These are phyloP conservation scores for Melinaea marsaeus DNA, from an alignment of 2,888 invertebrate species.

Conservation along the genomic window DNA sequence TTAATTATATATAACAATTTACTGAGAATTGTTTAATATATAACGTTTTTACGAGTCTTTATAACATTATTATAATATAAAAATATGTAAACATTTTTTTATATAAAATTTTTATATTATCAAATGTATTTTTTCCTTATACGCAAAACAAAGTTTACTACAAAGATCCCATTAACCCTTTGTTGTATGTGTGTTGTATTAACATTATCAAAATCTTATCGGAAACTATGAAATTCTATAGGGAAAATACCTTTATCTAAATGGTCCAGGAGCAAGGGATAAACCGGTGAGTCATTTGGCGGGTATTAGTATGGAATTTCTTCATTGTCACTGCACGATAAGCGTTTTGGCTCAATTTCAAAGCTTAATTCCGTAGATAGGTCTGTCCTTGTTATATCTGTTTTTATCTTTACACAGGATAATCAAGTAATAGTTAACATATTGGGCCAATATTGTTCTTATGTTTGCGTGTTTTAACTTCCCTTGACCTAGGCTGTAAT, in stretches of 20 bases:
- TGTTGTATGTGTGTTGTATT: not conserved
- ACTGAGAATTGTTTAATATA: too few species aligned
- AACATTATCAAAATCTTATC: slow-evolving; percentile 10
- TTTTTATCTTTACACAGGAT: not conserved
- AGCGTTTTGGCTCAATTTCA: slow-evolving; percentile 54
- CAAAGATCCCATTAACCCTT: not conserved
- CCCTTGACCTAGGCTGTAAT: too few species aligned
- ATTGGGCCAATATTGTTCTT: too few species aligned
- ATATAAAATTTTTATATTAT: too few species aligned
- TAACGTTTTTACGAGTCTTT: too few species aligned
- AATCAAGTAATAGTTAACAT: not conserved
- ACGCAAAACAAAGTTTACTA: too few species aligned
- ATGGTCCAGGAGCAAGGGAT: slow-evolving; percentile 24
- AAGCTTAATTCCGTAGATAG: slow-evolving; percentile 40
- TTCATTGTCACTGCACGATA: slow-evolving; percentile 48
- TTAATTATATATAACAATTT: too few species aligned
- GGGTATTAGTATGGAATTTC: slow-evolving; percentile 43
- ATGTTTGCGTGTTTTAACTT: too few species aligned
- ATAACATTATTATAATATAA: too few species aligned
- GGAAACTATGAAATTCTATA: not conserved
- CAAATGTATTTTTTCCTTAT: too few species aligned
- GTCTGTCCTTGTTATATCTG: not conserved
- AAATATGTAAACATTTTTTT: too few species aligned
- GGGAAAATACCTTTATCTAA: slow-evolving; percentile 17
- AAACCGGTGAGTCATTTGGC: slow-evolving; percentile 51